Conservation (phyloP, 1,140 invertebrate genomes). For the Drosophila auraria region DNA sequence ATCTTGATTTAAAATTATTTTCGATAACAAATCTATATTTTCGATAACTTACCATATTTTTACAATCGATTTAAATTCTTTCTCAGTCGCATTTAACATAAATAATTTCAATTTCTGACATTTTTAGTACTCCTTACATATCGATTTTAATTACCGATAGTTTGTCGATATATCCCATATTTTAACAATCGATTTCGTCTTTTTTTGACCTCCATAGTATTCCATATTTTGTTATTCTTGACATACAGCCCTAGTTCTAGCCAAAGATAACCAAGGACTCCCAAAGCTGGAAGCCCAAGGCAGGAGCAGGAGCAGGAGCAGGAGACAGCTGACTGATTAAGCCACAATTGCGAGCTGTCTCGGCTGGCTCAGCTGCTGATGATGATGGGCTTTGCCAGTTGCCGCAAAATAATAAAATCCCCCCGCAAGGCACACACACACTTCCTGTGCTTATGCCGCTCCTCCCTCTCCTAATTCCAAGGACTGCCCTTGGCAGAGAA, state of each 20-base stretch:
- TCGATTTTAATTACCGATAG: too few species aligned
- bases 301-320: conserved; percentile 2
- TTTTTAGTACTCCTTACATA: too few species aligned
- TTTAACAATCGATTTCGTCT: neutral
- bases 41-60: too few species aligned
- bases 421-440: conserved; percentile 10
- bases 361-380: conserved; percentile 35
- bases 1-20: too few species aligned
- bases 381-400: conserved; percentile 41
- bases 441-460: neutral
- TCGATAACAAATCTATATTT: neutral
- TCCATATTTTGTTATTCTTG: neutral
- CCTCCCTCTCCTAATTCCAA: conserved; percentile 1
- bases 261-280: neutral
- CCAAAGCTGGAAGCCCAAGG: neutral
- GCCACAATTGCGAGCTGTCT: conserved; percentile 60
- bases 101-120: too few species aligned
- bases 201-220: too few species aligned
- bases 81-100: too few species aligned
- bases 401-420: conserved; percentile 31
- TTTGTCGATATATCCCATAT: too few species aligned
- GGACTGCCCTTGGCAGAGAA: conserved; percentile 50
- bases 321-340: conserved; percentile 63
- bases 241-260: neutral
- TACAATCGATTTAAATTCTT: too few species aligned